Evolutionary conservation across 1,140 invertebrate genomes (phyloP), one percentile per base, ranked within the genome.

Genomic region (Lamellibrachia luymesi): DNA sequence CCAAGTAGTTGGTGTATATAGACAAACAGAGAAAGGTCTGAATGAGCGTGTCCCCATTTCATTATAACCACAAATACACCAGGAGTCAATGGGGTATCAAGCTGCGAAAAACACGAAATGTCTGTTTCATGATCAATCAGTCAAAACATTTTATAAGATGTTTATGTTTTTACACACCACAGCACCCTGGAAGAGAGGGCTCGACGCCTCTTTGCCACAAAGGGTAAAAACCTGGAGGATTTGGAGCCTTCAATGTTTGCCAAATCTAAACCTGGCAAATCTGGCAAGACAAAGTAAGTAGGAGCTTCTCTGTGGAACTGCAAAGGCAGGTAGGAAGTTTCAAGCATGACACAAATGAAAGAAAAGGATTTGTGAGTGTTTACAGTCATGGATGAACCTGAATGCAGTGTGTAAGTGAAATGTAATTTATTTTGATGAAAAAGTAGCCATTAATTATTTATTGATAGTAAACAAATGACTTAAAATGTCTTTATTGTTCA

Each of bases 201-300:
- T 10, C 94, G 93, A 50, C 52, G 94, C 27, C 90, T 94, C 49
- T 94, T 94, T 51, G 22, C 64, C 6, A 93, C 92, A 49, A 94
- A 94, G 50, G 99, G 99, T 0, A 98, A 99, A 96, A 98, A 97
- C 92, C 97, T 98, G 4, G 96, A 97, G 91, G 97, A 97, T 94
- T 96, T 99, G 38, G 98, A 99, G 96, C 98, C 98, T 51, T 97
- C 98, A 90, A 96, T 99, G 50, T 98, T 99, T 95, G 98, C 98
- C 0, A 99, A 99, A 95, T 95, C 96, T 6, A 96, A 96, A 92
- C 96, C 96, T 92, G 96, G 96, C 22, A 96, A 96, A 94, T 94
- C 95, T 91, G 95, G 95, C 10, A 96, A 96, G 94, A 95, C 93
- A 93, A 96, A 94, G 96, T 96, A 93, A 51, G 93, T 92, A 22